Evolutionary conservation across 2,888 invertebrate species (phyloP).

Genomic region (Phytoseiulus persimilis): DNA sequence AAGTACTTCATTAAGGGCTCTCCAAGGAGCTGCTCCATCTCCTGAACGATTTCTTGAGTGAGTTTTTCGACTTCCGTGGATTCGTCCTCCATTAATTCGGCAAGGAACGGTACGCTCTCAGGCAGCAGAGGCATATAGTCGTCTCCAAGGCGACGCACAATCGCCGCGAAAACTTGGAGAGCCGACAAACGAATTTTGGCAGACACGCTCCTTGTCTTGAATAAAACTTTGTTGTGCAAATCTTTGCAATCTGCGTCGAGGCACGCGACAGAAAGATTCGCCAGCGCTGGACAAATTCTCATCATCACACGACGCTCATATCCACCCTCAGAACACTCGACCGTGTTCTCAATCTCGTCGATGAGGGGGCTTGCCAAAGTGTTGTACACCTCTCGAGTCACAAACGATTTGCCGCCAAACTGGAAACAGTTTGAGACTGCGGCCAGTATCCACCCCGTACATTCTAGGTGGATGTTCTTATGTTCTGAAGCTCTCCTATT

Average conservation of each 20-base stretch:
- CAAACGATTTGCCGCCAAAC: conserved; percentile 72
- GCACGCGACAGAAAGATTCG: conserved; percentile 70
- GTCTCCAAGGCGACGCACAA: conserved; percentile 74
- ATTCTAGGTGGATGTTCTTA: conserved; percentile 50
- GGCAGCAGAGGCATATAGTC: conserved; percentile 79
- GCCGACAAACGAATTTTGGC: conserved; percentile 64
- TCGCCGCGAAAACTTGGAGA: conserved; percentile 64
- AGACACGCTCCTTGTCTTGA: conserved; percentile 72
- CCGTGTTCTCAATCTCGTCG: conserved; percentile 59
- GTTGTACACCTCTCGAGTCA: conserved; percentile 75
- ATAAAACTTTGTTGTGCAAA: conserved; percentile 75
- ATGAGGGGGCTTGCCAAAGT: conserved; percentile 74
- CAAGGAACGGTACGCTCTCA: conserved; percentile 85
- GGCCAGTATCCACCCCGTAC: conserved; percentile 63
- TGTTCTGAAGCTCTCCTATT: conserved; percentile 52
- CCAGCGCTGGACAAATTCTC: conserved; percentile 67
- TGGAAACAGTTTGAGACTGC: conserved; percentile 69
- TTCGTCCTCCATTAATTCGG: conserved; percentile 74
- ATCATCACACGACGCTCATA: conserved; percentile 58
- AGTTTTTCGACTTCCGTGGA: conserved; percentile 65
- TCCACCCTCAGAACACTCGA: conserved; percentile 51
- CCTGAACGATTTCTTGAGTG: conserved; percentile 69
- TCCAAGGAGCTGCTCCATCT: conserved; percentile 74
- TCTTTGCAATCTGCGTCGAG: conserved; percentile 81
- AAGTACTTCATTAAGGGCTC: conserved; percentile 68